Conservation (phyloP, 1,140 invertebrate genomes). For the Dufourea novaeangliae region DNA sequence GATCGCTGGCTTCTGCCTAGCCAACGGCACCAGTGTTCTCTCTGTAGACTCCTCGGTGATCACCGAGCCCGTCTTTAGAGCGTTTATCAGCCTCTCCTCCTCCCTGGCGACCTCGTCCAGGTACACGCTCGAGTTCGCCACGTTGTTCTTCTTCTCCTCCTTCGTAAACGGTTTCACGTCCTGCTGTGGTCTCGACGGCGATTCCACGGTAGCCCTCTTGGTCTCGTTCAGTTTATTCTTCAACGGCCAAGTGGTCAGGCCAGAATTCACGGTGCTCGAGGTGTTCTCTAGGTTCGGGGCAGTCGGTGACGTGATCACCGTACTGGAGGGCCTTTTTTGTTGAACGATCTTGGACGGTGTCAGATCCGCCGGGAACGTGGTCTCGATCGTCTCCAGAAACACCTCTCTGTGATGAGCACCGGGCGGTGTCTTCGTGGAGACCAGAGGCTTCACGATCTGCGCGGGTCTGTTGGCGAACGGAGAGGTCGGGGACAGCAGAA, state of each 20-base stretch:
- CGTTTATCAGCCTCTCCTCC: conserved; percentile 90
- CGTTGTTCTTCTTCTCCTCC: conserved; percentile 71
- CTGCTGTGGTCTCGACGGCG: not conserved
- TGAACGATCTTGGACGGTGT: conserved; percentile 71
- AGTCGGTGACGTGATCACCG: conserved; percentile 53
- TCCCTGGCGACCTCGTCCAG: conserved; percentile 87
- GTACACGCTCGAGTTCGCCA: conserved; percentile 69
- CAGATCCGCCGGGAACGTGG: conserved; percentile 80
- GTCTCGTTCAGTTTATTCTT: conserved; percentile 83
- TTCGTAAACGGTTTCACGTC: conserved; percentile 58
- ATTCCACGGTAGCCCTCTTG: conserved; percentile 43
- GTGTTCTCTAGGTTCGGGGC: conserved; percentile 38
- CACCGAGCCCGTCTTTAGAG: conserved; percentile 88
- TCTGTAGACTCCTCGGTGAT: conserved; percentile 82
- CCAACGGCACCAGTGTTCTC: conserved; percentile 30
- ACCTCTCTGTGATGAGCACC: conserved; percentile 80
- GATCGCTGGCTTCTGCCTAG: conserved; percentile 72
- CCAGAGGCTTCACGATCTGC: conserved; percentile 84
- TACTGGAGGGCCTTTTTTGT: conserved; percentile 69
- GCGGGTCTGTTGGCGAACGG: conserved; percentile 78
- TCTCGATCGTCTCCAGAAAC: conserved; percentile 82
- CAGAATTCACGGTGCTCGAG: conserved; percentile 54
- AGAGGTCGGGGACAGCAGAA: conserved; percentile 60
- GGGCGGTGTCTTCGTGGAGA: conserved; percentile 79
- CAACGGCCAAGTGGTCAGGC: conserved; percentile 85